Evolutionary conservation across 2,797 vertebrate species (phyloP).

Genomic region (Rhynchotus rufescens): DNA sequence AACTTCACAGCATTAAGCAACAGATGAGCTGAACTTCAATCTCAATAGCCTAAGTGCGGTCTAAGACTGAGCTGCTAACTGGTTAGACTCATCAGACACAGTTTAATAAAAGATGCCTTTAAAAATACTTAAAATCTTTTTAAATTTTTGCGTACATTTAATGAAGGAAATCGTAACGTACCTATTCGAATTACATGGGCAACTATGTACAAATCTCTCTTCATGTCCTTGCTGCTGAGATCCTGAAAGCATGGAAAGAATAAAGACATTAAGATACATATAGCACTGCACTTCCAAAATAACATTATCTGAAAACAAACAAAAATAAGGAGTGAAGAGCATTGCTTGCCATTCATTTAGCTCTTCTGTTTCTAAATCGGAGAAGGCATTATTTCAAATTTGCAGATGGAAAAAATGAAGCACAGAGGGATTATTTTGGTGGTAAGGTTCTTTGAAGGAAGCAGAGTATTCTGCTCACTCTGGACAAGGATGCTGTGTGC

Average conservation of each 20-base stretch:
- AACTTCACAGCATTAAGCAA: not conserved
- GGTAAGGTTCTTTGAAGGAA: not conserved
- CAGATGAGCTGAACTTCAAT: not conserved
- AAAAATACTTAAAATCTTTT: not conserved
- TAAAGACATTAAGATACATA: not conserved
- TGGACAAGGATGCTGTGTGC: not conserved
- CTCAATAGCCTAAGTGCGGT: not conserved
- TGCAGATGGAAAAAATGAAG: not conserved
- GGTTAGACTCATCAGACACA: not conserved
- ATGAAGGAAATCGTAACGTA: constrained; percentile 74
- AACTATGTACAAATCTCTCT: constrained; percentile 97
- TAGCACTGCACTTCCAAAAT: not conserved
- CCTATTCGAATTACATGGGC: constrained; percentile 97
- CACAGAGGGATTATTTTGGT: not conserved
- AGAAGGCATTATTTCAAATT: not conserved
- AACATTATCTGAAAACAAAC: not conserved
- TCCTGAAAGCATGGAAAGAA: constrained; percentile 83
- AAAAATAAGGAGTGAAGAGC: not conserved
- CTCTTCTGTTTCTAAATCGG: not conserved
- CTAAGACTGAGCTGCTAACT: not conserved
- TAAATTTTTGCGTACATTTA: not conserved
- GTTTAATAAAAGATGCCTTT: not conserved
- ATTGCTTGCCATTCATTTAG: not conserved
- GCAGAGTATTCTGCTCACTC: not conserved
- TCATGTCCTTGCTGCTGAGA: constrained; percentile 98